These are phyloP conservation scores for Orientallactaga bullata DNA, from an alignment of 2,113 vertebrate species.

Conservation along the genomic window DNA sequence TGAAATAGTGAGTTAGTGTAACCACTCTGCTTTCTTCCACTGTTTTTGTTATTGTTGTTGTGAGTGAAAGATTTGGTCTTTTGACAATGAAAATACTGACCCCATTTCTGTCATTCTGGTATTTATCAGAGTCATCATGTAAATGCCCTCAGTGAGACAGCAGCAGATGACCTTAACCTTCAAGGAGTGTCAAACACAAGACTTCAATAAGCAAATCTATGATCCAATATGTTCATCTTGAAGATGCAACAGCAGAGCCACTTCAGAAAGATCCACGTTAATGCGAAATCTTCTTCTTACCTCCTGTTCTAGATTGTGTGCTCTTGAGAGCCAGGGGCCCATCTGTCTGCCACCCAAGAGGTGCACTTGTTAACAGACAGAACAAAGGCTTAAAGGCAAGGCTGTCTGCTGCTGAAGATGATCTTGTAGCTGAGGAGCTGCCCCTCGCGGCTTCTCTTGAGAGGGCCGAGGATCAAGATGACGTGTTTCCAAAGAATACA, in stretches of 20 bases:
- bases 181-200: conserved; percentile 6
- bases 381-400: neutral
- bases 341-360: conserved; percentile 57
- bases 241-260: conserved; percentile 40
- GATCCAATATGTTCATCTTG: conserved; percentile 46
- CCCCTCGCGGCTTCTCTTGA: neutral
- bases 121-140: neutral
- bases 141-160: conserved; percentile 7
- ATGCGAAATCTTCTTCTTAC: conserved; percentile 56
- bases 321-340: conserved; percentile 35
- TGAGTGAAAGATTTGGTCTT: conserved; percentile 12
- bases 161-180: conserved; percentile 7
- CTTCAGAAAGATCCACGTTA: conserved; percentile 63
- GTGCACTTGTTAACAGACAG: neutral
- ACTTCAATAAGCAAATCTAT: neutral
- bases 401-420: neutral
- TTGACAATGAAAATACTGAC: conserved; percentile 52
- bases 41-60: conserved; percentile 10
- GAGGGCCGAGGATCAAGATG: neutral
- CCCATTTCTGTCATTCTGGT: neutral
- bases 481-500: neutral
- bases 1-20: neutral
- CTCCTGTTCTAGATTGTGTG: conserved; percentile 68
- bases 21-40: conserved; percentile 5
- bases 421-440: neutral